These are phyloP conservation scores for Pollenia griseotomentosa DNA, from an alignment of 2,888 invertebrate genomes.

Conservation along the genomic window DNA sequence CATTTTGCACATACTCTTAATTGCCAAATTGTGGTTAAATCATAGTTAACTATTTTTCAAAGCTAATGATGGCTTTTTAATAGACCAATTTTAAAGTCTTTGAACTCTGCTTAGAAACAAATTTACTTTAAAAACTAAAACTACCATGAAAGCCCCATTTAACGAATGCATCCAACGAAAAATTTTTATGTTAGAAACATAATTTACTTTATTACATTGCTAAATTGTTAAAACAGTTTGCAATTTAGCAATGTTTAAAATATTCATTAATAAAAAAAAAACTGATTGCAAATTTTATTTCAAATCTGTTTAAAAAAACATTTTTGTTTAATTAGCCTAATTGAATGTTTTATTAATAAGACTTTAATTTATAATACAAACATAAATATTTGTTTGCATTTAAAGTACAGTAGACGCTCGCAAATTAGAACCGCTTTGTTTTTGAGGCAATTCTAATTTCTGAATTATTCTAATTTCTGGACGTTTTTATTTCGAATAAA, in stretches of 20 bases:
- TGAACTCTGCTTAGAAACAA: conserved; percentile 4
- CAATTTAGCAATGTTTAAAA: conserved; percentile 37
- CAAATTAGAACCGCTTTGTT: too few species aligned
- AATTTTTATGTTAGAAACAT: conserved; percentile 30
- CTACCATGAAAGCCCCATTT: conserved; percentile 12
- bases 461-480: too few species aligned
- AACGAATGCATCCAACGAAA: conserved; percentile 46
- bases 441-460: too few species aligned
- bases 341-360: conserved; percentile 58
- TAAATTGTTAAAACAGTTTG: conserved; percentile 52
- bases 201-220: conserved; percentile 23
- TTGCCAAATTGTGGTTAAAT: too few species aligned
- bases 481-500: too few species aligned
- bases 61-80: not conserved
- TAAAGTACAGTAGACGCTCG: too few species aligned
- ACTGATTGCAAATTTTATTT: not conserved
- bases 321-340: conserved; percentile 36
- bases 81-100: conserved; percentile 16
- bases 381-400: not conserved
- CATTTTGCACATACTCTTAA: too few species aligned
- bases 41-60: too few species aligned
- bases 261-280: conserved; percentile 20
- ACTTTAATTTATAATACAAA: not conserved
- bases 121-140: conserved; percentile 1
- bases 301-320: conserved; percentile 3